These are phyloP conservation scores for Tiliqua scincoides DNA, from an alignment of 2,113 vertebrate genomes.

Conservation along the genomic window DNA sequence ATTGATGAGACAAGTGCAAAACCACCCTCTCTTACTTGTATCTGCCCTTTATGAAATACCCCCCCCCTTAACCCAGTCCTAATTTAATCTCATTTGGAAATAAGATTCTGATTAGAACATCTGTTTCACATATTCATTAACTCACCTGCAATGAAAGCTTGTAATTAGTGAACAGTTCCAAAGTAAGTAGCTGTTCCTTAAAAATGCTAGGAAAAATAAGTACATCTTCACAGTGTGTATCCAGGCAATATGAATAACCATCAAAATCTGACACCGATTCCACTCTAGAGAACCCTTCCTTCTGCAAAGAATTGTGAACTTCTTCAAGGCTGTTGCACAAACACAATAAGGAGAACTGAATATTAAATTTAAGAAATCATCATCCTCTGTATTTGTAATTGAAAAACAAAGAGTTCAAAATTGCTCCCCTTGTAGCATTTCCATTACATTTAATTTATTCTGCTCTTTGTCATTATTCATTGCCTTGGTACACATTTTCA, in stretches of 20 bases:
- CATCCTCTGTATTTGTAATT: background rate
- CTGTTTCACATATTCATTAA: background rate
- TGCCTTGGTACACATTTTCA: background rate
- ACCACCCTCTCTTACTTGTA: background rate
- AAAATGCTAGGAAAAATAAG: slow-evolving; percentile 84
- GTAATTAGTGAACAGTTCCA: slow-evolving; percentile 78
- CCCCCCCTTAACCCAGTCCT: too few relatives aligned
- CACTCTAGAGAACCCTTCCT: slow-evolving; percentile 80
- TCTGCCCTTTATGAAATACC: too few relatives aligned
- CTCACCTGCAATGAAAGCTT: slow-evolving; percentile 91
- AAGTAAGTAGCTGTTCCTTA: slow-evolving; percentile 79
- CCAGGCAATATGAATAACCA: slow-evolving; percentile 80
- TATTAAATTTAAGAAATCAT: background rate
- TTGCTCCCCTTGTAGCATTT: background rate
- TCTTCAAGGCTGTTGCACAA: slow-evolving; percentile 81
- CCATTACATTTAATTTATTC: background rate
- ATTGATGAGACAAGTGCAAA: background rate
- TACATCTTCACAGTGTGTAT: slow-evolving; percentile 85
- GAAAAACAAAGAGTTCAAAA: background rate
- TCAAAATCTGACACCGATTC: slow-evolving; percentile 75
- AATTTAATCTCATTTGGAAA: too few relatives aligned
- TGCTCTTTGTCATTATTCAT: background rate
- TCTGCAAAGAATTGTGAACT: slow-evolving; percentile 76
- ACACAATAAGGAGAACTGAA: slow-evolving; percentile 28
- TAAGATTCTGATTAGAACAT: background rate